Conservation (phyloP, 1,140 invertebrate genomes). For the Ostrea edulis region DNA sequence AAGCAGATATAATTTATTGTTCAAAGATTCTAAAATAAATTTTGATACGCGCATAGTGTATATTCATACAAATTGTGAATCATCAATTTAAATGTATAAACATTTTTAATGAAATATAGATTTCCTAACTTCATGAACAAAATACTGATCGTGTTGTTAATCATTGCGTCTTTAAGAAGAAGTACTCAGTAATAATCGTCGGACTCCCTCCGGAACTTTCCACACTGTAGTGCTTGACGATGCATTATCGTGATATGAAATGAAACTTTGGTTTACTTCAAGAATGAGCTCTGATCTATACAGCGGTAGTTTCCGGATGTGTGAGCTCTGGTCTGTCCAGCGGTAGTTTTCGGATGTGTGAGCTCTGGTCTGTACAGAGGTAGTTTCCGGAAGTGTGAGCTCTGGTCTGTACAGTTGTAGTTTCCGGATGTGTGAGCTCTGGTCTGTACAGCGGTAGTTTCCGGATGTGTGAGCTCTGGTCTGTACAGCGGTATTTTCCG, state of each 20-base stretch:
- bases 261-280: constrained; percentile 47
- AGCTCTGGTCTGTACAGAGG: no score
- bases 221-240: constrained; percentile 46
- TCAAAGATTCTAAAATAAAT: no score
- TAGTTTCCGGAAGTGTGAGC: constrained; percentile 51
- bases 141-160: constrained; percentile 42
- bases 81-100: no score
- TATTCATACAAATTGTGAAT: no score
- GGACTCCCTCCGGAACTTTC: constrained; percentile 36
- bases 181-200: constrained; percentile 13
- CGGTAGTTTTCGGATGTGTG: no score
- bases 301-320: constrained; percentile 51
- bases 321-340: no score
- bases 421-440: no score
- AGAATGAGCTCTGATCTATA: constrained; percentile 43
- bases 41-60: no score
- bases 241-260: constrained; percentile 50
- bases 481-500: no score
- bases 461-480: no score
- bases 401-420: constrained; percentile 46
- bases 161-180: constrained; percentile 45
- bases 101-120: not conserved
- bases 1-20: no score
- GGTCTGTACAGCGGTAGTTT: no score
- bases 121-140: not conserved